Percentiles rank a stretch among this genome's conserved stretches.
Conservation (phyloP, 2,113 vertebrate species). For the Mustela lutreola region DNA sequence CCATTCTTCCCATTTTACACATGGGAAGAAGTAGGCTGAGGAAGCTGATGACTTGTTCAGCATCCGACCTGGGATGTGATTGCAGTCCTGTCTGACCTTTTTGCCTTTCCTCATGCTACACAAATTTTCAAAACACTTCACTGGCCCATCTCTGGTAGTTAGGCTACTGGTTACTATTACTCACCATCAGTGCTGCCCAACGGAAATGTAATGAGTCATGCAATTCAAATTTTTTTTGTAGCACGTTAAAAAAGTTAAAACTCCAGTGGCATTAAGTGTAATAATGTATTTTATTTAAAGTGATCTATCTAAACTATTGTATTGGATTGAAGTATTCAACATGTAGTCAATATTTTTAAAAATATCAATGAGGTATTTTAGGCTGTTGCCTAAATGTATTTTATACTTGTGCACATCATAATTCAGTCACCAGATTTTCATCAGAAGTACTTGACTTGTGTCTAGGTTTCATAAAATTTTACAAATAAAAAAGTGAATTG, state of each 20-base stretch:
- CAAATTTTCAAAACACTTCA: neutral
- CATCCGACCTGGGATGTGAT: neutral
- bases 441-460: neutral
- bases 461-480: conserved; percentile 29
- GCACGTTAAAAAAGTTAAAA: neutral
- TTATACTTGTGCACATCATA: neutral
- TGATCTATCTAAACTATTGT: neutral
- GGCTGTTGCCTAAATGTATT: neutral
- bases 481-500: neutral
- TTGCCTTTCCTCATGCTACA: neutral
- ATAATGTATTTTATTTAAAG: conserved; percentile 21
- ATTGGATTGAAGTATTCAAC: neutral
- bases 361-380: neutral
- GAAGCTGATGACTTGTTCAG: neutral
- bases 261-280: neutral
- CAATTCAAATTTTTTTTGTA: neutral
- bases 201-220: neutral
- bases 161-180: neutral
- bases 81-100: neutral
- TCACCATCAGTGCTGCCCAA: neutral
- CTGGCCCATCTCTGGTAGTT: neutral
- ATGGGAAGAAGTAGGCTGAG: neutral
- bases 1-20: neutral
- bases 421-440: neutral
- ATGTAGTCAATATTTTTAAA: neutral